phyloP scores from a whole-genome alignment of 1,140 invertebrate genomes.

The Philaenus spumarius region DNA sequence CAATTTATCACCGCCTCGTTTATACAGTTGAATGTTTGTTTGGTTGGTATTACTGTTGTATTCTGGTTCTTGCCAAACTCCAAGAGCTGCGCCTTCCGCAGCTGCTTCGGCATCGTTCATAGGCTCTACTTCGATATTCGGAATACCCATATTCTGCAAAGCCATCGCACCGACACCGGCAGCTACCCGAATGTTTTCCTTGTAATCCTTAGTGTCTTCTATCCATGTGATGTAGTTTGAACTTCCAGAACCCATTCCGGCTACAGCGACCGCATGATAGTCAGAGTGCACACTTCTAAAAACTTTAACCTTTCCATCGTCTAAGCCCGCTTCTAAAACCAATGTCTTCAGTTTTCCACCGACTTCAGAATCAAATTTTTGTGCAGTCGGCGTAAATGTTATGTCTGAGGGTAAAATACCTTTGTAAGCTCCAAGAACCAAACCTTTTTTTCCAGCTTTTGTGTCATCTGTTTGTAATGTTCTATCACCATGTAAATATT shows the following conservation, averaged over 20 bases:
- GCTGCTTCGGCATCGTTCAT: conserved; percentile 64
- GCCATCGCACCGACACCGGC: conserved; percentile 41
- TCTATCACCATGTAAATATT: too few species aligned
- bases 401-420: conserved; percentile 19
- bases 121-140: conserved; percentile 53
- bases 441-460: conserved; percentile 20
- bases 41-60: conserved; percentile 51
- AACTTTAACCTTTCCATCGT: conserved; percentile 7
- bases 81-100: conserved; percentile 61
- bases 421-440: conserved; percentile 22
- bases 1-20: background rate
- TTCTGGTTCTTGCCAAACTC: conserved; percentile 58
- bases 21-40: conserved; percentile 31
- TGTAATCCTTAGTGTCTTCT: conserved; percentile 39
- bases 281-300: conserved; percentile 8
- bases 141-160: conserved; percentile 38
- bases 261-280: conserved; percentile 39
- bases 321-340: conserved; percentile 6
- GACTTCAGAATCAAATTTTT: conserved; percentile 12
- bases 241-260: conserved; percentile 41
- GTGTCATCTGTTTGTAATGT: too few species aligned
- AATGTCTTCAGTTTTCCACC: conserved; percentile 12
- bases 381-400: conserved; percentile 12
- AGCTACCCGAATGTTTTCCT: conserved; percentile 42
- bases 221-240: conserved; percentile 39